Base-by-base conservation (phyloP, 2,888 invertebrate genomes). In the Plutella xylostella region DNA sequence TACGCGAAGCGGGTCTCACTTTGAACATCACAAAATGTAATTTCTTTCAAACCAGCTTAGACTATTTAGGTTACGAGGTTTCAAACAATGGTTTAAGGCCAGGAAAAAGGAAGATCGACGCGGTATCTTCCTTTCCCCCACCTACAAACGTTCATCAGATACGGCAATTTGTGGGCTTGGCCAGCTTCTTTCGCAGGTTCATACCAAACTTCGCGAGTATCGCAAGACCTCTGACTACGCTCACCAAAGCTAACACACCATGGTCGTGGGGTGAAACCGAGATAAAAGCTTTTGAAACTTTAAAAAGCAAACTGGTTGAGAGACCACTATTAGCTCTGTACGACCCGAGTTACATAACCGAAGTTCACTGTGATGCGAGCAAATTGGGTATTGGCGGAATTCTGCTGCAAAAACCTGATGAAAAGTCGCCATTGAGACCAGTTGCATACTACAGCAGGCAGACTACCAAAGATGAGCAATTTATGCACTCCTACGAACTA, bases 401-500 rank as follows among this genome's bases (percentile, higher is more conserved):
- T 1, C 41, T 35, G 1, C 12, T 41, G 12, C 28, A 25, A 25
- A 25, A 25, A 43, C 52, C 6, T 54, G 60, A 57, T 30, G 17
- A 35, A 15, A 55, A 56, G 12, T 45, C 49, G 19, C 35, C 46
- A 6, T 40, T 58, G 42, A 51, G 58, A 30, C 57, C 57, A 2
- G 55, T 68, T 4, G 54, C 56, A 4, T 70, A 60, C 47, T 58
- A 52, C 19, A 65, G 63, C 34, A 51, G 59, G 11, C 59, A 59
- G 40, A 57, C 65, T 2, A 55, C 54, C 0, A 49, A 46, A 6
- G 49, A 55, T 2, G 68, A 73, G 50, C 42, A 46, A 15, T 60
- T 55, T 28, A 65, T 64, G 21, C 61, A 61, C 30, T 58, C 59
- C 1, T 72, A 66, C 2, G 61, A 64, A 37, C 45, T 63, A 6